phyloP scores from a whole-genome alignment of 2,888 invertebrate species.

The Drosophila meridiana region DNA sequence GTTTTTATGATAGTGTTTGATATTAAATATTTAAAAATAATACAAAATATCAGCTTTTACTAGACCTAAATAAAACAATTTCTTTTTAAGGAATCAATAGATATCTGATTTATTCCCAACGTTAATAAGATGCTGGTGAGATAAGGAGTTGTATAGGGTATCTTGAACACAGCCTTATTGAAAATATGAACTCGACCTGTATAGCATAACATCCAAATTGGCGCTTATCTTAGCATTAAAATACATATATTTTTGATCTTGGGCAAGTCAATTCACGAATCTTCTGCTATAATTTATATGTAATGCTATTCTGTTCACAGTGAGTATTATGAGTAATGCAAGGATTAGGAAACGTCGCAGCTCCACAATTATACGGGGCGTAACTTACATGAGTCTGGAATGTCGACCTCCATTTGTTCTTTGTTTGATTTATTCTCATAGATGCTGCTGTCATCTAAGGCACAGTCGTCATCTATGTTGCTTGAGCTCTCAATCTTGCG shows the following conservation, averaged over 20 bases:
- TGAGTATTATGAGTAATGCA: background rate
- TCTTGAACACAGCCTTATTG: accelerated
- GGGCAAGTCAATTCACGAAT: background rate
- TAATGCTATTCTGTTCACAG: background rate
- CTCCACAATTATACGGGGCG: background rate
- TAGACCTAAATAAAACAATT: background rate
- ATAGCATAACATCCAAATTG: background rate
- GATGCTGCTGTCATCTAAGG: conserved; percentile 44
- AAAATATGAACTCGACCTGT: background rate
- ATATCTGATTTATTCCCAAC: background rate
- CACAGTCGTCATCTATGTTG: conserved; percentile 56
- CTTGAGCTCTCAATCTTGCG: conserved; percentile 48
- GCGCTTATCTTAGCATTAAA: background rate
- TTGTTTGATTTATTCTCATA: conserved; percentile 36
- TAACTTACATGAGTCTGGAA: conserved; percentile 33
- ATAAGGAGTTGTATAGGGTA: background rate
- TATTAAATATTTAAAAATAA: background rate
- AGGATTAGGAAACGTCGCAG: background rate
- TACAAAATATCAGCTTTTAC: background rate
- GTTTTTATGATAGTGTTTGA: no score
- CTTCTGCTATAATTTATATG: background rate
- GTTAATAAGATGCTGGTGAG: background rate
- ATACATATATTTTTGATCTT: background rate
- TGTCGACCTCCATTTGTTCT: conserved; percentile 12
- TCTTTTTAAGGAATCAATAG: background rate